Conservation (phyloP, 2,888 invertebrate species). For the Chalcis sispes region DNA sequence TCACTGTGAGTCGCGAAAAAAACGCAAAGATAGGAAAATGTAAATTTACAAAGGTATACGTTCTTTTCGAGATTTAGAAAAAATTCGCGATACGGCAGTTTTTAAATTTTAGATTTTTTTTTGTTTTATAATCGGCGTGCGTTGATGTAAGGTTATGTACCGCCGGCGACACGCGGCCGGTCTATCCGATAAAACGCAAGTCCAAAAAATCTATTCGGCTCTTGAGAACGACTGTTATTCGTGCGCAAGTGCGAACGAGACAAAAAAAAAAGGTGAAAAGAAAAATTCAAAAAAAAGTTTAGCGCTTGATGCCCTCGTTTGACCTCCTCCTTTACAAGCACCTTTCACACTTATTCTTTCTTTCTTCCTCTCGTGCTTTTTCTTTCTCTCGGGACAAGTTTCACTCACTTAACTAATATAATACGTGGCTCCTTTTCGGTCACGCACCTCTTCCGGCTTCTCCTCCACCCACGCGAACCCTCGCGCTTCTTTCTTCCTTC, state of each 20-base stretch:
- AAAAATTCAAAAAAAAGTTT: not conserved
- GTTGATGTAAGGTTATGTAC: too few relatives aligned
- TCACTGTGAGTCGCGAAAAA: too few relatives aligned
- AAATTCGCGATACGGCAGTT: too few relatives aligned
- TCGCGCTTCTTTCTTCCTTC: not conserved
- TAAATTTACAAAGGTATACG: too few relatives aligned
- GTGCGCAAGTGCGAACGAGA: not conserved
- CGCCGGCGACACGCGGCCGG: not conserved
- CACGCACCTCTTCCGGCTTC: slow-evolving; percentile 19
- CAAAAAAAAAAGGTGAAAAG: not conserved
- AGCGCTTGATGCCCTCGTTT: slow-evolving; percentile 16
- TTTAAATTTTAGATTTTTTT: too few relatives aligned
- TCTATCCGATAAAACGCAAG: not conserved
- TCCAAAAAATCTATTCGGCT: too few relatives aligned
- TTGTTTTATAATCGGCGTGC: too few relatives aligned
- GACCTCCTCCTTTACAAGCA: slow-evolving; percentile 6
- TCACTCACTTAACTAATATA: not conserved
- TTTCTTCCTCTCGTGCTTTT: too few relatives aligned
- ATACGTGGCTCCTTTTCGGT: slow-evolving; percentile 5
- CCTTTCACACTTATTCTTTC: not conserved
- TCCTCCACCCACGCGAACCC: not conserved
- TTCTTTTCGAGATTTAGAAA: too few relatives aligned
- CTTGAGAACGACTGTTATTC: too few relatives aligned
- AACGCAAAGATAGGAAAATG: too few relatives aligned
- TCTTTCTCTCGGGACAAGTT: too few relatives aligned